These are phyloP conservation scores for Nemurella pictetii DNA, from an alignment of 2,888 invertebrate genomes.

Conservation along the genomic window DNA sequence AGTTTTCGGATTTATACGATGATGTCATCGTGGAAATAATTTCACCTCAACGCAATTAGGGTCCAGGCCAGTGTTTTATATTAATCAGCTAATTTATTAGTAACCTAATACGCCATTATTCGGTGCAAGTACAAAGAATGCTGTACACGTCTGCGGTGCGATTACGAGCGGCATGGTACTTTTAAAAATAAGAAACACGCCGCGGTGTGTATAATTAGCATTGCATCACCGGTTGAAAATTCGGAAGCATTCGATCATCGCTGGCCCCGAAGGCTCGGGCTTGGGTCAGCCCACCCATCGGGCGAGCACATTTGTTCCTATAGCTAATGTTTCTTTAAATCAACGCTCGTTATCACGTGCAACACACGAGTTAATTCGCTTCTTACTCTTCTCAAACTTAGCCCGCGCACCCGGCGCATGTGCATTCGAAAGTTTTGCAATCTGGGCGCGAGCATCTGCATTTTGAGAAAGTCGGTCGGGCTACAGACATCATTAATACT, in stretches of 20 bases:
- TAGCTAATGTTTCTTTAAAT: not conserved
- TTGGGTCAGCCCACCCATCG: slow-evolving; percentile 18
- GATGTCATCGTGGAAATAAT: not conserved
- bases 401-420: not conserved
- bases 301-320: not conserved
- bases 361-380: not conserved
- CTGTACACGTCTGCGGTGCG: not conserved
- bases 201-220: not conserved
- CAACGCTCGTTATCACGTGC: not conserved
- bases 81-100: not conserved
- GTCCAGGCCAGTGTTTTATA: not conserved
- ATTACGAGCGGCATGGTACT: not conserved
- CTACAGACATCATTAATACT: no score
- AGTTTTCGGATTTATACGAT: not conserved
- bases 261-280: not conserved
- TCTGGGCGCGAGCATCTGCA: not conserved
- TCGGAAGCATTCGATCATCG: slow-evolving; percentile 25
- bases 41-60: not conserved
- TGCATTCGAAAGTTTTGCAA: not conserved
- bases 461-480: not conserved
- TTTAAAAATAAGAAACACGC: not conserved
- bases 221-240: slow-evolving; percentile 17
- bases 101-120: not conserved
- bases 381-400: not conserved
- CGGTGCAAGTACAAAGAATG: not conserved